These are phyloP conservation scores for Dromaius novaehollandiae DNA, from an alignment of 2,113 vertebrate species.

Conservation along the genomic window DNA sequence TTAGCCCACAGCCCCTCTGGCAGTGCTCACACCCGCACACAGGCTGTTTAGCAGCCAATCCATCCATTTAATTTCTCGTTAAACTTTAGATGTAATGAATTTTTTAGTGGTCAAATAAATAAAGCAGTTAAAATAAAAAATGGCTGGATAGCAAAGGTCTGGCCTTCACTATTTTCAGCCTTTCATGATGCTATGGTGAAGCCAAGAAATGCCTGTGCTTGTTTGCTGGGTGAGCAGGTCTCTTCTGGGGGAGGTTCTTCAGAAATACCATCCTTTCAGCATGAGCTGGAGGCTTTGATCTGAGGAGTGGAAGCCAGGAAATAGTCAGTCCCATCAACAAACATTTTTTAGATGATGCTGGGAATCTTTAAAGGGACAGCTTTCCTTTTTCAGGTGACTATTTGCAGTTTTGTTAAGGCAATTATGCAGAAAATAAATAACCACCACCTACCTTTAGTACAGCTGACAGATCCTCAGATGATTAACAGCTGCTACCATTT, in stretches of 20 bases:
- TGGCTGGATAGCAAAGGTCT: conserved; percentile 38
- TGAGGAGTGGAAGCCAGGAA: neutral
- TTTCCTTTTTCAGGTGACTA: neutral
- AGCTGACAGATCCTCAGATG: conserved; percentile 38
- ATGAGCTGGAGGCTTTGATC: conserved; percentile 46
- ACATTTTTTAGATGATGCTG: neutral
- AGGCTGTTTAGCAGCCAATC: conserved; percentile 62
- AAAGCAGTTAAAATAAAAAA: conserved; percentile 55
- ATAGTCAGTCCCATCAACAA: conserved; percentile 33
- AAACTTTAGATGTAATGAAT: conserved; percentile 65
- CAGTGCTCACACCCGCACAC: conserved; percentile 56
- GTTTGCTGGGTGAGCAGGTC: conserved; percentile 53
- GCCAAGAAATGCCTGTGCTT: conserved; percentile 21
- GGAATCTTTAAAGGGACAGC: conserved; percentile 15
- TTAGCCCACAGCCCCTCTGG: conserved; percentile 68
- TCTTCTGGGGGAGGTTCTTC: conserved; percentile 61
- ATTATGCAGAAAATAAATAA: conserved; percentile 10
- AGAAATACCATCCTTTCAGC: conserved; percentile 56
- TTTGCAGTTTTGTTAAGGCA: neutral
- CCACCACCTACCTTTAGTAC: neutral
- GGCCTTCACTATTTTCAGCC: conserved; percentile 44
- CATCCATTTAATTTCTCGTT: conserved; percentile 65
- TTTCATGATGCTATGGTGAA: neutral
- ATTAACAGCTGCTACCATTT: conserved; percentile 37
- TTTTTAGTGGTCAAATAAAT: conserved; percentile 63